Conservation (phyloP, 1,140 invertebrate species). For the Carposina sasakii region DNA sequence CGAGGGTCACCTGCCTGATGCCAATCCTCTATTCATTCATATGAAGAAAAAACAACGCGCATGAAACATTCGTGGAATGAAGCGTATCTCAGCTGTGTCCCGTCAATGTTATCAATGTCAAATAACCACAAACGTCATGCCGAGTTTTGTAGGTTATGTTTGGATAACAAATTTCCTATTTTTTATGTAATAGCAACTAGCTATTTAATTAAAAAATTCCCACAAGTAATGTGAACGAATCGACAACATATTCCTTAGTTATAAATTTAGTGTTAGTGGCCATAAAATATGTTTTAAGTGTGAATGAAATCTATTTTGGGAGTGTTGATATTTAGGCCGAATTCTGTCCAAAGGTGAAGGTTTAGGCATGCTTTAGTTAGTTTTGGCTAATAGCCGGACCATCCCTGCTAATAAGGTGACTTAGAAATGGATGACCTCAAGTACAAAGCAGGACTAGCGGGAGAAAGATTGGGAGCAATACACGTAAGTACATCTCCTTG, state of each 20-base stretch:
- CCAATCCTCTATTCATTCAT: too few species aligned
- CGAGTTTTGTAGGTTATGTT: conserved; percentile 50
- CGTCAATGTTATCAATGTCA: conserved; percentile 18
- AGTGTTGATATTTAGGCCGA: conserved; percentile 48
- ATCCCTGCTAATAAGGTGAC: conserved; percentile 27
- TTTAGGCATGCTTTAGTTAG: conserved; percentile 45
- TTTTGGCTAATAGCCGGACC: conserved; percentile 31
- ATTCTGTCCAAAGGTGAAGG: conserved; percentile 66
- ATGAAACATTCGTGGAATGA: too few species aligned
- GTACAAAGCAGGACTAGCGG: conserved; percentile 50
- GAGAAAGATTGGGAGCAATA: conserved; percentile 55
- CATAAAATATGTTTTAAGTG: too few species aligned
- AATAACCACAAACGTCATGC: too few species aligned
- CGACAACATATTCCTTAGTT: too few species aligned
- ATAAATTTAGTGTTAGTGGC: too few species aligned
- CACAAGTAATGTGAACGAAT: too few species aligned
- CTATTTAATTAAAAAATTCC: too few species aligned
- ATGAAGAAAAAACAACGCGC: too few species aligned
- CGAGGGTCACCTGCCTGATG: too few species aligned
- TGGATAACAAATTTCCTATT: too few species aligned
- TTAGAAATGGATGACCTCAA: conserved; percentile 62
- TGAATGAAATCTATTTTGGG: conserved; percentile 66
- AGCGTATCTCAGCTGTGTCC: conserved; percentile 15
- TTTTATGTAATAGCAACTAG: too few species aligned
- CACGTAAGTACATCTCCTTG: conserved; percentile 50